Conservation (phyloP, 2,888 invertebrate genomes). For the Chelonus formosanus region DNA sequence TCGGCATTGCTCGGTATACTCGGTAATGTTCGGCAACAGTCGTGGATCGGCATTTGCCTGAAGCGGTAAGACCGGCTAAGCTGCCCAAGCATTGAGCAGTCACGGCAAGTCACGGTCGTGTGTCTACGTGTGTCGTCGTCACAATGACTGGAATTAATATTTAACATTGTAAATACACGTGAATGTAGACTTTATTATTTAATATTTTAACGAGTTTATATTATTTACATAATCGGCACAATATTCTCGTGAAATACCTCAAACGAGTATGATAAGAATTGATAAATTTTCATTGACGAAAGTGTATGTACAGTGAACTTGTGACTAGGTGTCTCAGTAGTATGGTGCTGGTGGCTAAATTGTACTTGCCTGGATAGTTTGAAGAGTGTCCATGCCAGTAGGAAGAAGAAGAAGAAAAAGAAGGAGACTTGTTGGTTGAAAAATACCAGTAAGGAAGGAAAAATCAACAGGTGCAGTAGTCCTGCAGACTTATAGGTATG, state of each 20-base stretch:
- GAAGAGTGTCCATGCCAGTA: neutral
- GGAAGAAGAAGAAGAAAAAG: neutral
- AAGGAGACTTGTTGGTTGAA: slow-evolving; percentile 15
- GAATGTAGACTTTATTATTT: neutral
- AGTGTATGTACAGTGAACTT: neutral
- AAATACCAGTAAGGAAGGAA: slow-evolving; percentile 27
- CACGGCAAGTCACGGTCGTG: slow-evolving; percentile 5
- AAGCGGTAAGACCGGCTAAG: slow-evolving; percentile 43
- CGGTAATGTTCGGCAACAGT: slow-evolving; percentile 53
- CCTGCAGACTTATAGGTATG: slow-evolving; percentile 53
- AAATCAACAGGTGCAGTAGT: slow-evolving; percentile 59
- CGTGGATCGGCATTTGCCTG: slow-evolving; percentile 56
- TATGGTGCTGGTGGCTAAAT: neutral
- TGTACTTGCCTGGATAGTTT: neutral
- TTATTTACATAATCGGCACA: neutral
- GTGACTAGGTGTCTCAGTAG: slow-evolving; percentile 6
- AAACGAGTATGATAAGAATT: too few species aligned
- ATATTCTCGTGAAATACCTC: too few species aligned
- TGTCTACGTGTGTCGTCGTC: slow-evolving; percentile 16
- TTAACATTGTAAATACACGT: neutral
- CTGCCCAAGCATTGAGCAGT: slow-evolving; percentile 16
- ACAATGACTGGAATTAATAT: slow-evolving; percentile 15
- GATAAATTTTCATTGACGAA: too few species aligned
- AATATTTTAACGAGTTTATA: neutral
- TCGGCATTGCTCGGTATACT: slow-evolving; percentile 24